phyloP scores from a whole-genome alignment of 1,140 invertebrate genomes.

The Hydropsyche tenuis region DNA sequence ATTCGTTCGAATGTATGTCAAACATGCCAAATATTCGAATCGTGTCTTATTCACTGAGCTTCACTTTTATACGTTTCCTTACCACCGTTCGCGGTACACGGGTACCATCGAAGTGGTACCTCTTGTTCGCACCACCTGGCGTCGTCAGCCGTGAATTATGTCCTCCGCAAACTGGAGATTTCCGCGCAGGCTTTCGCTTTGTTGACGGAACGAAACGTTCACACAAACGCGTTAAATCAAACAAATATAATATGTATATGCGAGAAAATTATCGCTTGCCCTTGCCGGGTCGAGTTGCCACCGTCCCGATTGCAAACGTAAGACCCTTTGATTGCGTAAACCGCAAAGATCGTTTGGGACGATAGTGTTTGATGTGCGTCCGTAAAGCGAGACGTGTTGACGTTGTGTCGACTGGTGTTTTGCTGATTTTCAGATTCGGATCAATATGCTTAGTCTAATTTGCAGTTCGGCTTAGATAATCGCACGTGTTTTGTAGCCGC shows the following conservation, averaged over 20 bases:
- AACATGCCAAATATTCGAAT: too few relatives aligned
- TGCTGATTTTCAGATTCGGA: too few relatives aligned
- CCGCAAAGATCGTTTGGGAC: not conserved
- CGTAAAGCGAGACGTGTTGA: too few relatives aligned
- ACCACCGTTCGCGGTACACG: too few relatives aligned
- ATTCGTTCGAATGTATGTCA: too few relatives aligned
- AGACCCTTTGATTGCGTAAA: not conserved
- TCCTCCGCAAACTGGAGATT: not conserved
- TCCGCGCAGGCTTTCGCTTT: not conserved
- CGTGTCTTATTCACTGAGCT: too few relatives aligned
- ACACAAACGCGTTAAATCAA: slow-evolving; percentile 16
- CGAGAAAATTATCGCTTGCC: not conserved
- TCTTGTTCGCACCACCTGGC: slow-evolving; percentile 3
- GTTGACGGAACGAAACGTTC: not conserved
- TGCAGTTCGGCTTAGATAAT: too few relatives aligned
- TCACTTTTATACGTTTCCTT: too few relatives aligned
- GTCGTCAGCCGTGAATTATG: not conserved
- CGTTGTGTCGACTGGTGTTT: too few relatives aligned
- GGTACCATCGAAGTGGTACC: too few relatives aligned
- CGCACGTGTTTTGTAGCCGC: too few relatives aligned
- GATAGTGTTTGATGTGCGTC: not conserved
- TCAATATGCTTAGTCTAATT: too few relatives aligned
- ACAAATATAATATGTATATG: not conserved
- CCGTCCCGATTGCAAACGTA: not conserved
- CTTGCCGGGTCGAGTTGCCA: not conserved